Evolutionary conservation across 1,140 invertebrate genomes (phyloP).

Genomic region (Plectrocnemia conspersa): DNA sequence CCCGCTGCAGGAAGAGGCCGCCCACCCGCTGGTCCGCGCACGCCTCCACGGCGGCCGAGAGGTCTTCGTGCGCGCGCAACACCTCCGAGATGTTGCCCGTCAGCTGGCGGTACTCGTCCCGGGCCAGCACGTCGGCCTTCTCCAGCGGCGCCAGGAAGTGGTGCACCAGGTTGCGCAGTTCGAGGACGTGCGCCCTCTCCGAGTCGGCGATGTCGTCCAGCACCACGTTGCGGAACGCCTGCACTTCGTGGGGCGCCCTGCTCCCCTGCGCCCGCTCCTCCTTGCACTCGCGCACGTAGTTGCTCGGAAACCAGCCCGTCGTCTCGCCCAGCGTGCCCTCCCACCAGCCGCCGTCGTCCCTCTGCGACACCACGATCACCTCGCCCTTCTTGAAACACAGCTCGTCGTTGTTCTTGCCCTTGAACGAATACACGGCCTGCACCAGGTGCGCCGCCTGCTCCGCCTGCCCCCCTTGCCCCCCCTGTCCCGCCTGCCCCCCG

Average conservation of each 20-base stretch:
- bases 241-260: constrained; percentile 60
- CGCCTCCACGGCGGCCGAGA: constrained; percentile 73
- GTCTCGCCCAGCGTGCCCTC: constrained; percentile 91
- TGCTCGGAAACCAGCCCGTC: constrained; percentile 98
- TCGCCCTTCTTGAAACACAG: constrained; percentile 95
- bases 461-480: background rate
- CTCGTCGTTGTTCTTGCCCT: constrained; percentile 96
- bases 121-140: constrained; percentile 76
- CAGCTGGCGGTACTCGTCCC: constrained; percentile 78
- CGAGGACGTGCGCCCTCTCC: constrained; percentile 82
- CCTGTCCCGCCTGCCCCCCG: background rate
- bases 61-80: constrained; percentile 73
- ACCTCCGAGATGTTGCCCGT: constrained; percentile 86
- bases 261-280: constrained; percentile 65
- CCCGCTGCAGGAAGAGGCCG: constrained; percentile 83
- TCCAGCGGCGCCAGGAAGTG: constrained; percentile 82
- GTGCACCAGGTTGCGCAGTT: constrained; percentile 77
- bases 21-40: constrained; percentile 82
- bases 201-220: constrained; percentile 90
- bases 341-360: constrained; percentile 94
- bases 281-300: constrained; percentile 94
- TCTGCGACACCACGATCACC: constrained; percentile 91
- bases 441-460: constrained; percentile 63
- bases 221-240: constrained; percentile 77
- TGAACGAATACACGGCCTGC: constrained; percentile 87